Evolutionary conservation across 2,113 vertebrate species (phyloP).

Genomic region (Pterocles burchelli): DNA sequence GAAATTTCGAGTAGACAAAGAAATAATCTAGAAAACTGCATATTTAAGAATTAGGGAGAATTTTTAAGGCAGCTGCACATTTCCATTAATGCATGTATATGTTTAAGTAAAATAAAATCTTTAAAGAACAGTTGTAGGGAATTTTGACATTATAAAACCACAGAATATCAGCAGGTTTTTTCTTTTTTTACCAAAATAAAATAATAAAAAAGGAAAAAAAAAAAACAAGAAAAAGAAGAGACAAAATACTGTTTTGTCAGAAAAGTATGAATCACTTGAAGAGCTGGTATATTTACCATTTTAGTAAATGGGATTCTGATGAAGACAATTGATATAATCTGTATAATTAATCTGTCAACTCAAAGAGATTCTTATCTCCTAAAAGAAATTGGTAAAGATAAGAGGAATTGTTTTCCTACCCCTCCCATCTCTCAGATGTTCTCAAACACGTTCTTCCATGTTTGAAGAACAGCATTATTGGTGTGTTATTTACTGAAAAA

Average conservation of each 20-base stretch:
- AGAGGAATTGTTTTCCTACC: conserved; percentile 48
- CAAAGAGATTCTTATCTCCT: conserved; percentile 44
- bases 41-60: not conserved
- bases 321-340: conserved; percentile 46
- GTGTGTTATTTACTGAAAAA: not conserved
- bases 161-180: not conserved
- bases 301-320: not conserved
- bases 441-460: not conserved
- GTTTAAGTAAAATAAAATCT: not conserved
- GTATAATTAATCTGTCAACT: conserved; percentile 56
- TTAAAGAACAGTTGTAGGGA: not conserved
- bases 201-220: not conserved
- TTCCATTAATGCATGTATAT: not conserved
- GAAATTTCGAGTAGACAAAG: not conserved
- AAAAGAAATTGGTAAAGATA: conserved; percentile 57
- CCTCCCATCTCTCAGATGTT: conserved; percentile 6
- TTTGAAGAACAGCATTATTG: not conserved
- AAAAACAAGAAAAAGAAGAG: no score
- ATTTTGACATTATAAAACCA: not conserved
- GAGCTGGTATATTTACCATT: not conserved
- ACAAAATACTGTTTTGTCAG: not conserved
- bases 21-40: not conserved
- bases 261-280: not conserved
- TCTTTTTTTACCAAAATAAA: not conserved
- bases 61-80: not conserved